Evolutionary conservation across 2,888 invertebrate genomes (phyloP), one percentile per base, ranked within the genome.

Genomic region (Caenorhabditis panamensis): DNA sequence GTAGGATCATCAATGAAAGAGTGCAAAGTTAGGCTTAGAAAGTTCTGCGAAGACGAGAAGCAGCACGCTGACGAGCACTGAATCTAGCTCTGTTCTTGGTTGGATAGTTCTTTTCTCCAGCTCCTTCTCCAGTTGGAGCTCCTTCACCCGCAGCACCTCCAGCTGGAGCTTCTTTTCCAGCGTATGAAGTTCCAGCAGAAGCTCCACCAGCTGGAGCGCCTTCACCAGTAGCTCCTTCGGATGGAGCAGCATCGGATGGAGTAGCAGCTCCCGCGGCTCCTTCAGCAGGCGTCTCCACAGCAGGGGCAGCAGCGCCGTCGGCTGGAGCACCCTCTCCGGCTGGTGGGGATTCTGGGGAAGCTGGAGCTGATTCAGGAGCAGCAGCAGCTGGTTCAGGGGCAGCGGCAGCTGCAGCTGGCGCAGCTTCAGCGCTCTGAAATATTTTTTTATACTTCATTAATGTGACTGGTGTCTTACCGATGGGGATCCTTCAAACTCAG

Each of bases 31-130:
- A n/a, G n/a, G 31, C 31, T 77, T 77, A 77, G 58, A 77, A 77
- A 68, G 67, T 77, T 68, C 68, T 77, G 58, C 77, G 63, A 44
- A 69, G 41, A 22, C 69, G 68, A 64, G 77, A 62, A 64, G 49
- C 77, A 51, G 69, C 77, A 58, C 77, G 68, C 58, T 77, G 77
- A 36, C 77, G 77, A 63, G 77, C 68, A 31, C 44, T 64, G 53
- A 77, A 77, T 63, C 81, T 76, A 20, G 69, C 71, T 67, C 76
- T 53, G 28, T 79, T 79, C 78, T 72, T 71, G 8, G 71, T 79
- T 54, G 78, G 78, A 13, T 79, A 79, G 44, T 62, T 79, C 18
- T 51, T 47, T 47, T 75, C 75, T 13, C 75, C 64, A 24, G 66
- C 49, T 36, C 68, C 68, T 2, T 56, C 18, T 13, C 72, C 72